Evolutionary conservation across 1,140 invertebrate species (phyloP).

Genomic region (Caenorhabditis tropicalis): DNA sequence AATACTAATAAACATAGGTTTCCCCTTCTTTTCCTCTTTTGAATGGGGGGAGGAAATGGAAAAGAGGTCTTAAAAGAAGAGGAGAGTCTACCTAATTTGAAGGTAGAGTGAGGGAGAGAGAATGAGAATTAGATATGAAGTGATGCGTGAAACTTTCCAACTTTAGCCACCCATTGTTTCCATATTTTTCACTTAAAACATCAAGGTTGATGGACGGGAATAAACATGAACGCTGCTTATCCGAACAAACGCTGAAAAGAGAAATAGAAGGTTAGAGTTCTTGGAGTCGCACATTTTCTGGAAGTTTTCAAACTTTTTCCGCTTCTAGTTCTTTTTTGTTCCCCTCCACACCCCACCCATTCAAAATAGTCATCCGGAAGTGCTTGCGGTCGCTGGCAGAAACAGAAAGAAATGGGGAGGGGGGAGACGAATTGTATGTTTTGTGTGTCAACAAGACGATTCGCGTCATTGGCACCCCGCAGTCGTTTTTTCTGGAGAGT

Average conservation of each 20-base stretch:
- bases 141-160: neutral
- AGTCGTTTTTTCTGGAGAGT: neutral
- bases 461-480: neutral
- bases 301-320: slow-evolving; percentile 1
- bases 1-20: slow-evolving; percentile 6
- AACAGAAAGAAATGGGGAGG: neutral
- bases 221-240: neutral
- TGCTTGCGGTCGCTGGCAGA: neutral
- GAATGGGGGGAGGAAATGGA: too few relatives aligned
- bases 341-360: neutral
- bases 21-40: too few relatives aligned
- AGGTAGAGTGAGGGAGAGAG: neutral
- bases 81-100: neutral
- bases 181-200: slow-evolving; percentile 1
- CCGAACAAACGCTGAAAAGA: neutral
- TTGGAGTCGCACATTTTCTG: neutral
- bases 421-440: neutral
- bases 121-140: neutral
- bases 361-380: slow-evolving; percentile 4
- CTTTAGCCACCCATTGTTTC: neutral
- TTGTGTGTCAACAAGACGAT: neutral
- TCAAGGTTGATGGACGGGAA: neutral
- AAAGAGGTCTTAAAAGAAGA: neutral
- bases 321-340: neutral
- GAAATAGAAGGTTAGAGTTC: neutral